phyloP scores from a whole-genome alignment of 2,888 invertebrate genomes.

The Lasioglossum zephyrum region DNA sequence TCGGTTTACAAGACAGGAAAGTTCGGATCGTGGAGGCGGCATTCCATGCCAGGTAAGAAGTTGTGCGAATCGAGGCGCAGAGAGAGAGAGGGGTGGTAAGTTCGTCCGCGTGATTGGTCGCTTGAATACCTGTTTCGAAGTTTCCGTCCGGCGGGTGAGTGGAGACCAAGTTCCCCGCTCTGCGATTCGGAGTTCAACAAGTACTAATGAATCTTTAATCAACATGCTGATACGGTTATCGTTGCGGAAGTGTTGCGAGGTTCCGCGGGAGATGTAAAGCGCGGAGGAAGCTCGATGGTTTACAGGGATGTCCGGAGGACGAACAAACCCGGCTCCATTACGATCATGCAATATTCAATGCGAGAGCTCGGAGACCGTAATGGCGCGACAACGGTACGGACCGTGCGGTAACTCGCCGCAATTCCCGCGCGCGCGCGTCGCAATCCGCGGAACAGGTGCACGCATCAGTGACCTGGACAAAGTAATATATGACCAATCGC shows the following conservation, averaged over 20 bases:
- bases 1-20: not conserved
- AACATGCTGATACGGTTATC: not conserved
- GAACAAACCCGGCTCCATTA: slow-evolving; percentile 3
- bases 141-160: slow-evolving; percentile 1
- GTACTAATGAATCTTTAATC: slow-evolving; percentile 17
- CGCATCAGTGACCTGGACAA: not conserved
- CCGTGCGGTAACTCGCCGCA: not conserved
- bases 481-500: slow-evolving; percentile 4
- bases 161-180: not conserved
- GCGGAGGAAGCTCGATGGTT: not conserved
- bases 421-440: not conserved
- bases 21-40: not conserved
- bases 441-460: not conserved
- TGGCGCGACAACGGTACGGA: not conserved
- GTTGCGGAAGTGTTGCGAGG: not conserved
- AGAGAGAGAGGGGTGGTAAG: slow-evolving; percentile 1
- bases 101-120: slow-evolving; percentile 33
- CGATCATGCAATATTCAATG: slow-evolving; percentile 1
- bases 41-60: not conserved
- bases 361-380: not conserved
- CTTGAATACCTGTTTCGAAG: slow-evolving; percentile 34
- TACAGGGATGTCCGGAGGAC: not conserved
- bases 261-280: not conserved
- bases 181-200: slow-evolving; percentile 16
- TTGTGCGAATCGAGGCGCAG: not conserved